A percentile compares a stretch with the other conserved stretches of the same genome.
These are phyloP conservation scores for Himalopsyche tibetana DNA, from an alignment of 2,888 invertebrate species.

Conservation along the genomic window DNA sequence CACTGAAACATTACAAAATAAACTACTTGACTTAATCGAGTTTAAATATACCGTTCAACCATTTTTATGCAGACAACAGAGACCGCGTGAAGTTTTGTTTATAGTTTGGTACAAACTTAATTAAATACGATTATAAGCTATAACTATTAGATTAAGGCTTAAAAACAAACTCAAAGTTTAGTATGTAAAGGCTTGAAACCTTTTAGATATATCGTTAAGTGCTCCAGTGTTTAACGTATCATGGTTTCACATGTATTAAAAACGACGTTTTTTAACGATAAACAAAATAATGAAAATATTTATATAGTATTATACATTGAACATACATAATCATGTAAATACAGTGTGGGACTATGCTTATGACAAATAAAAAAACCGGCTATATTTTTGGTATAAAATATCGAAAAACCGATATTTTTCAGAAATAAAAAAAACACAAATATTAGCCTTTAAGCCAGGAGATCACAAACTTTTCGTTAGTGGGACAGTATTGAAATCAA, in stretches of 20 bases:
- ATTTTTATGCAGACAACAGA: background rate
- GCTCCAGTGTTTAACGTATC: background rate
- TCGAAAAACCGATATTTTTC: too few relatives aligned
- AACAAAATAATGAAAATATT: background rate
- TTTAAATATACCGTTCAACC: background rate
- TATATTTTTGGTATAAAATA: too few relatives aligned
- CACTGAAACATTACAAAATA: too few relatives aligned
- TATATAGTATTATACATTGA: background rate
- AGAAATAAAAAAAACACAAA: too few relatives aligned
- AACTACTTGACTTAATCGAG: too few relatives aligned
- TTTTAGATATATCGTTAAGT: constrained; percentile 18
- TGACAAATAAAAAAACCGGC: background rate
- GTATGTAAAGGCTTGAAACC: constrained; percentile 4
- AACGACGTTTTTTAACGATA: background rate
- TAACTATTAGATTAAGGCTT: background rate
- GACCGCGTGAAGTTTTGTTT: background rate
- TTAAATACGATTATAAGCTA: background rate
- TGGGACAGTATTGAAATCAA: too few relatives aligned
- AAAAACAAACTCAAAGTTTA: constrained; percentile 2
- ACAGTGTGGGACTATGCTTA: background rate
- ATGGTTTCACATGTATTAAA: constrained; percentile 17
- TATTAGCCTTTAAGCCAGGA: too few relatives aligned
- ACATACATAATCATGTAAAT: background rate
- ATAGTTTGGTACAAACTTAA: constrained; percentile 10
- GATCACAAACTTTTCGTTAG: too few relatives aligned